A percentile compares a stretch with the other conserved stretches of the same genome.
phyloP scores from a whole-genome alignment of 2,888 invertebrate genomes.

The Orchestes rusci region DNA sequence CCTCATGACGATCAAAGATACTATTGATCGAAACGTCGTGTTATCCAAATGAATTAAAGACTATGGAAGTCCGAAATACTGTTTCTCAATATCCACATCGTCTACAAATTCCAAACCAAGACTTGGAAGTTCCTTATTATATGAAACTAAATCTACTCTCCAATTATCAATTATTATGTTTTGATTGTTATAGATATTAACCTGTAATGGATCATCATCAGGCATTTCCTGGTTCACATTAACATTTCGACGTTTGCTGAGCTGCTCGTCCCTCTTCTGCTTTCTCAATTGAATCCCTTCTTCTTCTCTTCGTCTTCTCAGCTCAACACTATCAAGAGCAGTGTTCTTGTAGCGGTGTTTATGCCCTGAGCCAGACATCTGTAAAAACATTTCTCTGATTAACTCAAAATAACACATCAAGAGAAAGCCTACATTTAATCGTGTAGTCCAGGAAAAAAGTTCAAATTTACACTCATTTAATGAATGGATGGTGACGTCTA shows the following conservation, averaged over 20 bases:
- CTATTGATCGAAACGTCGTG: too few species aligned
- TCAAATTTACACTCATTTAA: too few species aligned
- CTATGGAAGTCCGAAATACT: neutral
- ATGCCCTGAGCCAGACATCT: conserved; percentile 79
- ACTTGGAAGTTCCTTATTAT: too few species aligned
- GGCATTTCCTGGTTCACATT: conserved; percentile 39
- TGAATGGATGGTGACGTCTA: too few species aligned
- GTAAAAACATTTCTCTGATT: conserved; percentile 29
- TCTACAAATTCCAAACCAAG: too few species aligned
- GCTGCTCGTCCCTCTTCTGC: conserved; percentile 91
- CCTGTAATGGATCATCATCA: conserved; percentile 44
- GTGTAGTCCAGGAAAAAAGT: too few species aligned
- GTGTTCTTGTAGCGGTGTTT: conserved; percentile 92
- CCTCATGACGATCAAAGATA: neutral
- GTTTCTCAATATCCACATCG: too few species aligned
- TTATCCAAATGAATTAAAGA: neutral
- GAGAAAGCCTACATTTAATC: too few species aligned
- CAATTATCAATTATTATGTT: too few species aligned
- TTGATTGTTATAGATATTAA: too few species aligned
- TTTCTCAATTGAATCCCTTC: conserved; percentile 94
- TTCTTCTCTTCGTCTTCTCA: conserved; percentile 87
- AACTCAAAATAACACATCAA: too few species aligned
- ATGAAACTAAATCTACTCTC: too few species aligned
- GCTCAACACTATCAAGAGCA: conserved; percentile 84
- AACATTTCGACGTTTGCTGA: conserved; percentile 89